Conservation (phyloP, 2,888 invertebrate genomes). For the Xestia ashworthii region DNA sequence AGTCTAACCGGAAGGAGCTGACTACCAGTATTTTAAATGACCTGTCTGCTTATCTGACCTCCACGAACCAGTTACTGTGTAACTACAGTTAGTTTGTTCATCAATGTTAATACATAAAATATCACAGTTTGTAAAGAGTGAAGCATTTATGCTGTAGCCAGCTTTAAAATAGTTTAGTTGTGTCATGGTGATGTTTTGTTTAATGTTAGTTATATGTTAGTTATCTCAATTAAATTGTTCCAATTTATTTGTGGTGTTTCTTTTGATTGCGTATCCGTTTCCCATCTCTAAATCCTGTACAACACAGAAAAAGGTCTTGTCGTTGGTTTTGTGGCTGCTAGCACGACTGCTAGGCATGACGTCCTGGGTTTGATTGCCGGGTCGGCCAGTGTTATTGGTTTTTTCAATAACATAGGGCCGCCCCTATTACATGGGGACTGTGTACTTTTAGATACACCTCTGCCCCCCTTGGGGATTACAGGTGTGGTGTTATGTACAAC, state of each 20-base stretch:
- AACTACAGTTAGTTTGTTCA: neutral
- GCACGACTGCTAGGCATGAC: too few relatives aligned
- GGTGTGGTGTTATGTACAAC: too few relatives aligned
- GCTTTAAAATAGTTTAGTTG: conserved; percentile 86
- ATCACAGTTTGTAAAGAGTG: conserved; percentile 34
- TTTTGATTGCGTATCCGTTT: conserved; percentile 7
- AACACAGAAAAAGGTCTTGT: neutral
- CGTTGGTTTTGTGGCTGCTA: too few relatives aligned
- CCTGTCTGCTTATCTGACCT: neutral
- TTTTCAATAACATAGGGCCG: too few relatives aligned
- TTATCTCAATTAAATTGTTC: conserved; percentile 80
- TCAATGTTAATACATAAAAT: conserved; percentile 34
- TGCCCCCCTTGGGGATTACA: too few relatives aligned
- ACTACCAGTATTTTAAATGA: neutral
- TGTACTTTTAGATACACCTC: too few relatives aligned
- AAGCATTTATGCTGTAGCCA: conserved; percentile 85
- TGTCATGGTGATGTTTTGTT: conserved; percentile 76
- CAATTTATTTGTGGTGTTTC: conserved; percentile 62
- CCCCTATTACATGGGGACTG: too few relatives aligned
- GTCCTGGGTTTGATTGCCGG: too few relatives aligned
- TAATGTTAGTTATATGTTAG: conserved; percentile 80
- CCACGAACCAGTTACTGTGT: neutral
- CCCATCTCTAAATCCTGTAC: neutral
- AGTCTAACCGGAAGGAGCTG: neutral
- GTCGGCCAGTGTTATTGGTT: too few relatives aligned